These are phyloP conservation scores for Saturnia japonica DNA, from an alignment of 2,888 invertebrate genomes.

Conservation along the genomic window DNA sequence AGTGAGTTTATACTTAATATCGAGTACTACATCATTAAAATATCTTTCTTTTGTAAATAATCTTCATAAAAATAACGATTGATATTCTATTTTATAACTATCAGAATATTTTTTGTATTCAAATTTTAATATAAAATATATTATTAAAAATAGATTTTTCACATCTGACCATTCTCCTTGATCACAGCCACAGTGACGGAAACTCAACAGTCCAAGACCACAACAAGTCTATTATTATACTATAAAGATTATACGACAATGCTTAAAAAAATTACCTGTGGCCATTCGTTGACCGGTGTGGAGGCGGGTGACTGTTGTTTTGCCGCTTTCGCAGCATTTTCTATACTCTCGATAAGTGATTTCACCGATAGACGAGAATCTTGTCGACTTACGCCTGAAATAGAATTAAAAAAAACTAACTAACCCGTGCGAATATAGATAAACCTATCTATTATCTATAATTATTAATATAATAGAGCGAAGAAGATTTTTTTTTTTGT, in stretches of 20 bases:
- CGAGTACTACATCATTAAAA: too few relatives aligned
- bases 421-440: too few relatives aligned
- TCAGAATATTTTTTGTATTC: too few relatives aligned
- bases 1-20: too few relatives aligned
- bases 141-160: too few relatives aligned
- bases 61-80: too few relatives aligned
- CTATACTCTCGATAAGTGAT: conserved; percentile 94
- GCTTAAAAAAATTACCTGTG: conserved; percentile 52
- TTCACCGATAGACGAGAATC: conserved; percentile 94
- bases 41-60: too few relatives aligned
- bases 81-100: too few relatives aligned
- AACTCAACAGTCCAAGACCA: neutral
- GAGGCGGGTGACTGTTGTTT: conserved; percentile 75
- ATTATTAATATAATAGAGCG: too few relatives aligned
- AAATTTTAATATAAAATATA: too few relatives aligned
- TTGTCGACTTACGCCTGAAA: conserved; percentile 77
- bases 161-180: neutral
- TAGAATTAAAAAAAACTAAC: neutral
- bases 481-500: too few relatives aligned
- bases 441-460: too few relatives aligned
- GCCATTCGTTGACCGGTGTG: conserved; percentile 73
- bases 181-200: neutral
- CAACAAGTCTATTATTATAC: neutral
- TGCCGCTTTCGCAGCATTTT: conserved; percentile 90
- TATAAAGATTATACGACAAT: neutral